Percentiles rank a stretch among this genome's conserved stretches.
Evolutionary conservation across 2,888 invertebrate species (phyloP).

Genomic region (Cerastis leucographa): DNA sequence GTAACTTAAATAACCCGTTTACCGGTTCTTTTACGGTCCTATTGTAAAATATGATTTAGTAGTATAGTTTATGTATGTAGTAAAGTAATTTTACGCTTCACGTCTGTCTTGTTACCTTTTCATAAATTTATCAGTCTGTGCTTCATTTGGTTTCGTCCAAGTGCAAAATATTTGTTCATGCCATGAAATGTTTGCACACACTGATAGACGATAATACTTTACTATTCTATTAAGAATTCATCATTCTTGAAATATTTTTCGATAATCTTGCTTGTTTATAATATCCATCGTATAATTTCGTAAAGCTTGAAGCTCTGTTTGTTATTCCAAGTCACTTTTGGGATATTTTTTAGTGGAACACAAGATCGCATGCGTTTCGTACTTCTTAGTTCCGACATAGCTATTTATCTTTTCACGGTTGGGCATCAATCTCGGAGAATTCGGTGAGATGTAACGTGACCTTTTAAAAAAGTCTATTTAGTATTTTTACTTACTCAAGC

Average conservation of each 20-base stretch:
- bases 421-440: neutral
- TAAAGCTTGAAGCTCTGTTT: conserved; percentile 6
- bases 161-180: conserved; percentile 43
- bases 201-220: conserved; percentile 14
- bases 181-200: conserved; percentile 22
- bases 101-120: conserved; percentile 4
- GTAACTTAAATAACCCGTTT: neutral
- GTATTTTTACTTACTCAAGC: neutral
- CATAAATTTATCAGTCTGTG: conserved; percentile 11
- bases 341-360: conserved; percentile 3
- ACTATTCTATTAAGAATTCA: neutral
- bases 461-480: neutral
- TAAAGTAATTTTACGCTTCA: neutral
- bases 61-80: conserved; percentile 4
- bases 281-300: conserved; percentile 3
- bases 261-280: conserved; percentile 2
- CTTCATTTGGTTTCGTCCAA: conserved; percentile 27
- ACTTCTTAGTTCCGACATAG: conserved; percentile 1
- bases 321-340: conserved; percentile 8
- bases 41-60: conserved; percentile 1
- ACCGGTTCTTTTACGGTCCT: neutral
- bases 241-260: conserved; percentile 3
- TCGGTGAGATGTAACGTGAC: neutral
- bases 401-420: conserved; percentile 6
- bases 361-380: neutral